phyloP scores from a whole-genome alignment of 2,888 invertebrate species.

The Sminthurides aquaticus region DNA sequence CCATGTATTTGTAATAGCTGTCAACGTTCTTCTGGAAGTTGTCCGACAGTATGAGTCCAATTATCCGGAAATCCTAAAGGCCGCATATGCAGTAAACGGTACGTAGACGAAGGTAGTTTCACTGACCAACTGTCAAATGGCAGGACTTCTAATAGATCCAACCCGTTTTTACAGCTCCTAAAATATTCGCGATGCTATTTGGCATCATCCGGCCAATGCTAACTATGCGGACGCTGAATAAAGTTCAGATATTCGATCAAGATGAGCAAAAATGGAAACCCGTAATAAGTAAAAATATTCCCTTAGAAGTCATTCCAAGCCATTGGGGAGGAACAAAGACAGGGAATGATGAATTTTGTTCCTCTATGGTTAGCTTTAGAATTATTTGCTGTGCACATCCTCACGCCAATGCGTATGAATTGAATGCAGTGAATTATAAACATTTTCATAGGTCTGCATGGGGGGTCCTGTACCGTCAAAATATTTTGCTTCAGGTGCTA shows the following conservation, averaged over 20 bases:
- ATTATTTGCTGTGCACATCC: too few relatives aligned
- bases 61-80: conserved; percentile 17
- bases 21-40: conserved; percentile 8
- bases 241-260: conserved; percentile 24
- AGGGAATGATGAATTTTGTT: conserved; percentile 21
- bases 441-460: conserved; percentile 13
- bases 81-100: conserved; percentile 15
- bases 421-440: not conserved
- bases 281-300: conserved; percentile 1
- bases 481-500: not conserved
- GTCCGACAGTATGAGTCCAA: conserved; percentile 14
- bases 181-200: conserved; percentile 33
- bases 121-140: too few relatives aligned
- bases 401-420: not conserved
- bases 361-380: conserved; percentile 1
- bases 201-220: conserved; percentile 32
- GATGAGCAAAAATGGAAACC: conserved; percentile 13
- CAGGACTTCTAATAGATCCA: too few relatives aligned
- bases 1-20: too few relatives aligned
- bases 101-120: not conserved
- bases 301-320: conserved; percentile 4
- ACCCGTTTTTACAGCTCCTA: conserved; percentile 35
- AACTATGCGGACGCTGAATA: conserved; percentile 31
- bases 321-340: conserved; percentile 21
- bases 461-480: conserved; percentile 14